Percentiles rank a stretch among this genome's conserved stretches.
phyloP scores from a whole-genome alignment of 2,888 invertebrate species.

The Opisthograptis luteolata region DNA sequence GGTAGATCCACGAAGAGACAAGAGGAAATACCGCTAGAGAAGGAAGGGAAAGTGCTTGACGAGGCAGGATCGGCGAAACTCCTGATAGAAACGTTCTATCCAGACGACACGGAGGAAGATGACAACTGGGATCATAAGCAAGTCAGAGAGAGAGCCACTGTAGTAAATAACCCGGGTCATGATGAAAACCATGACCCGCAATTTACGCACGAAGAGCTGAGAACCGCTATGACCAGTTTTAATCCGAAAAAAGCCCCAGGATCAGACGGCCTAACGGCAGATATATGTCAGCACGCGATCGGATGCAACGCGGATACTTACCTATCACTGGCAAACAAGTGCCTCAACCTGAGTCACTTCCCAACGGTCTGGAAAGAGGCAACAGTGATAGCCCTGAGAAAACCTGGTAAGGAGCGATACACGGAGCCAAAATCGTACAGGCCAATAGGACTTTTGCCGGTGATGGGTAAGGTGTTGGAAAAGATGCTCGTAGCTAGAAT shows the following conservation, averaged over 20 bases:
- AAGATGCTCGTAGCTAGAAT: no score
- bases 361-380: no score
- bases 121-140: constrained; percentile 2
- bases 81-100: constrained; percentile 8
- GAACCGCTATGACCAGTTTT: background rate
- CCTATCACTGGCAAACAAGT: background rate
- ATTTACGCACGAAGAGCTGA: constrained; percentile 20
- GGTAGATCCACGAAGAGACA: background rate
- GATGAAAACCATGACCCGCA: constrained; percentile 18
- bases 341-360: background rate
- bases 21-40: constrained; percentile 7
- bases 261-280: background rate
- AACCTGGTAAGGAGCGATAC: no score
- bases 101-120: background rate
- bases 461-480: no score
- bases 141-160: background rate
- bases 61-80: background rate
- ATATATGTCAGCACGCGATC: background rate
- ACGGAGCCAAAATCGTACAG: no score
- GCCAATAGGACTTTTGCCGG: no score
- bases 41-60: background rate
- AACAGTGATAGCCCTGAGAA: no score
- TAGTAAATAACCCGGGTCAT: background rate
- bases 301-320: background rate
- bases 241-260: constrained; percentile 1